These are phyloP conservation scores for Anas platyrhynchos DNA, from an alignment of 2,113 vertebrate genomes.

Conservation along the genomic window DNA sequence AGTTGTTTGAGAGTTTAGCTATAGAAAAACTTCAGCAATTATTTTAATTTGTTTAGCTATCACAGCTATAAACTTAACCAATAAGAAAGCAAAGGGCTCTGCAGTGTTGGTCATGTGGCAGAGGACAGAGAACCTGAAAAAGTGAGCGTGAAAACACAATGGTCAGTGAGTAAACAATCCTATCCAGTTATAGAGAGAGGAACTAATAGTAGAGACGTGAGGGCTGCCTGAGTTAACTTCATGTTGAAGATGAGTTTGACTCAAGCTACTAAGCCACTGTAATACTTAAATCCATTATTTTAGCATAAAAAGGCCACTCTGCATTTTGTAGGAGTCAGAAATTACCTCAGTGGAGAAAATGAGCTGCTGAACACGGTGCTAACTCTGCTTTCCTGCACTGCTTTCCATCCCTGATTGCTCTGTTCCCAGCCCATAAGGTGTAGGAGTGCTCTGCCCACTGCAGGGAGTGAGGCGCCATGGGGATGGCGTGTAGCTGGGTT, in stretches of 20 bases:
- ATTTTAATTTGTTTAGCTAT: background rate
- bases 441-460: background rate
- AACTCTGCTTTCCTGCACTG: background rate
- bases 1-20: background rate
- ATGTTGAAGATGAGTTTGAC: background rate
- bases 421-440: background rate
- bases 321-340: background rate
- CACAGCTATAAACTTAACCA: background rate
- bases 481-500: background rate
- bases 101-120: background rate
- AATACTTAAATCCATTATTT: background rate
- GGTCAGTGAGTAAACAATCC: background rate
- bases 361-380: background rate
- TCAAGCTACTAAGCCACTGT: background rate
- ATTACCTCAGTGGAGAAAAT: rapidly evolving
- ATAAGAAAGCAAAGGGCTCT: background rate
- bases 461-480: background rate
- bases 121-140: background rate
- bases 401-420: rapidly evolving
- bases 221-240: background rate
- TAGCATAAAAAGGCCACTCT: rapidly evolving
- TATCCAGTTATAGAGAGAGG: no score
- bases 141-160: no score
- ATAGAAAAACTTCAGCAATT: background rate
- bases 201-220: rapidly evolving